Conservation (phyloP, 2,113 vertebrate species). For the Nettapus auritus region DNA sequence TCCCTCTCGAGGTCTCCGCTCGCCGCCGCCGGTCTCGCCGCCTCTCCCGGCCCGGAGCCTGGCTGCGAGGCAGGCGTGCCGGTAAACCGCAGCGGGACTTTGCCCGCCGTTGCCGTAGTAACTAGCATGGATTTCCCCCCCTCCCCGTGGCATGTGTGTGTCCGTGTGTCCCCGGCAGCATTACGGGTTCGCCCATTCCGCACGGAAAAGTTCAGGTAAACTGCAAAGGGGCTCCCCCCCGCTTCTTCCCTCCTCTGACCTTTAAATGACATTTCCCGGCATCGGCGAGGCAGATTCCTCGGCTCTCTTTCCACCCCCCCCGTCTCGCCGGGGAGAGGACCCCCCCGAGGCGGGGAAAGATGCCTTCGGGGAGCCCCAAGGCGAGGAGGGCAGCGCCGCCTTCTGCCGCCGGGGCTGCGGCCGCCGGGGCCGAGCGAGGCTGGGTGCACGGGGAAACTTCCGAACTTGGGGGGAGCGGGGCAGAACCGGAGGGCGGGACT, state of each 20-base stretch:
- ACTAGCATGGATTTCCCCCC: conserved; percentile 64
- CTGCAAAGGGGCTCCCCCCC: not conserved
- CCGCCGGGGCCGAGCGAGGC: not conserved
- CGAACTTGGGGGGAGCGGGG: not conserved
- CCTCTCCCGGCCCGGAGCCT: conserved; percentile 18
- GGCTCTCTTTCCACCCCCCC: not conserved
- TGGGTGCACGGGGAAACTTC: not conserved
- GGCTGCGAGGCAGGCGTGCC: conserved; percentile 41
- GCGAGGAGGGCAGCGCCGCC: not conserved
- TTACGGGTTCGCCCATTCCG: conserved; percentile 1
- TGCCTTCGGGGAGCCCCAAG: not conserved
- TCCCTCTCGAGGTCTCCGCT: too few species aligned
- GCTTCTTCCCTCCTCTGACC: conserved; percentile 9
- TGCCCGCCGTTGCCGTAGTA: conserved; percentile 79
- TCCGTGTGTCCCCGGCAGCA: conserved; percentile 33
- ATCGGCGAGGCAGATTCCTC: not conserved
- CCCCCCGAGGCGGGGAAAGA: not conserved
- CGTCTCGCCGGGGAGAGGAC: not conserved
- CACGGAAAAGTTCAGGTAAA: conserved; percentile 38
- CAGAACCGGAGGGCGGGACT: too few species aligned
- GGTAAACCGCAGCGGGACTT: conserved; percentile 53
- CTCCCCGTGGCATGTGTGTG: conserved; percentile 28
- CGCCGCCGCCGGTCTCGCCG: not conserved
- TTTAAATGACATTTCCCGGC: conserved; percentile 69
- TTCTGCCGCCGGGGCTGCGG: not conserved